Evolutionary conservation across 2,113 vertebrate species (phyloP).

Genomic region (Ctenomys sociabilis): DNA sequence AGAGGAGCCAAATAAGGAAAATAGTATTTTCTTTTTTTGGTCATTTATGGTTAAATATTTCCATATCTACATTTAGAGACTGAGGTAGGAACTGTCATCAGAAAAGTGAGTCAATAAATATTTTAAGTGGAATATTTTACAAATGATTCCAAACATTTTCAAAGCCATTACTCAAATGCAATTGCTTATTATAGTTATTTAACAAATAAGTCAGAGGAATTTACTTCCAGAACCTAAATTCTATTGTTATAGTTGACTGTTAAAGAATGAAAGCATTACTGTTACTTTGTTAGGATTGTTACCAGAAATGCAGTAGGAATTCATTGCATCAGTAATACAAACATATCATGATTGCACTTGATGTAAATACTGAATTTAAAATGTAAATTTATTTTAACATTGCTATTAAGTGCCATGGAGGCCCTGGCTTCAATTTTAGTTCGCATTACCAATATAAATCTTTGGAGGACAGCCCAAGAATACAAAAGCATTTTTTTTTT

Average conservation of each 20-base stretch:
- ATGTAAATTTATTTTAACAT: constrained; percentile 43
- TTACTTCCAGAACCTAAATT: constrained; percentile 3
- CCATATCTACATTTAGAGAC: constrained; percentile 72
- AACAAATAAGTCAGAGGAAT: neutral
- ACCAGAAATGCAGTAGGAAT: constrained; percentile 36
- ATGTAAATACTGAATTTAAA: constrained; percentile 42
- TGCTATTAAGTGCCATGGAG: constrained; percentile 71
- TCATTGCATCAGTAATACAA: neutral
- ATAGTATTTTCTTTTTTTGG: constrained; percentile 79
- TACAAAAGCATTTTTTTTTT: constrained; percentile 82
- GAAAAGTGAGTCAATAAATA: constrained; percentile 26
- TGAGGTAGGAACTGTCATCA: constrained; percentile 62
- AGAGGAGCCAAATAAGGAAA: constrained; percentile 80
- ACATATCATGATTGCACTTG: neutral
- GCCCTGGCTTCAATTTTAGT: constrained; percentile 81
- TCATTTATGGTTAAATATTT: constrained; percentile 79
- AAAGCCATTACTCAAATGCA: constrained; percentile 23
- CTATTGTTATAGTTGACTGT: neutral
- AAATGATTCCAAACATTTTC: constrained; percentile 25
- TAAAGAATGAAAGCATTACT: constrained; percentile 11
- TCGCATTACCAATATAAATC: constrained; percentile 83
- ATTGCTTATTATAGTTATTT: constrained; percentile 33
- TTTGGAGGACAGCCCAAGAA: constrained; percentile 74
- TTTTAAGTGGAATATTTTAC: constrained; percentile 43
- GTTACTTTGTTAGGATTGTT: neutral